Conservation (phyloP, 2,113 vertebrate species). For the Grantiella picta region DNA sequence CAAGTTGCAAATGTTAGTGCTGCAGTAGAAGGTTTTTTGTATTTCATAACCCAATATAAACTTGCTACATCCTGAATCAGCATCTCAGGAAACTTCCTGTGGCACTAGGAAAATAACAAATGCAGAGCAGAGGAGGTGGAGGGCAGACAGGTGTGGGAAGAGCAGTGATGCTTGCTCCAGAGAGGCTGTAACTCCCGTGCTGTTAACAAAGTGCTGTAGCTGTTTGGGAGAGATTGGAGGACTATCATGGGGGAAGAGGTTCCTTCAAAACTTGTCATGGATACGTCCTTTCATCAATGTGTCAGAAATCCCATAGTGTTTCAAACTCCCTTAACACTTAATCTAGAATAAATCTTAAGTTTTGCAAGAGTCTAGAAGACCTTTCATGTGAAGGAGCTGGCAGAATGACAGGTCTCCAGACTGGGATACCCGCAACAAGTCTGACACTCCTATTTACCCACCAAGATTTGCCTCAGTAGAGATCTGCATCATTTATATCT, state of each 20-base stretch:
- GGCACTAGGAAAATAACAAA: constrained; percentile 5
- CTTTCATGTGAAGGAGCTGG: neutral
- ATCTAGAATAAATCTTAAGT: neutral
- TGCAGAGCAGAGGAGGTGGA: neutral
- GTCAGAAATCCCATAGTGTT: neutral
- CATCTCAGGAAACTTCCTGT: neutral
- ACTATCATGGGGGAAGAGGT: neutral
- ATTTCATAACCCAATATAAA: neutral
- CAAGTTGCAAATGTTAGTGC: neutral
- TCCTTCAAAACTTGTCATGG: neutral
- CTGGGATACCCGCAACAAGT: neutral
- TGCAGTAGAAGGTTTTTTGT: neutral
- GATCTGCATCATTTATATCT: neutral
- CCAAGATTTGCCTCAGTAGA: neutral
- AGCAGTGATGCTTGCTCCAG: neutral
- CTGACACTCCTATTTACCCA: neutral
- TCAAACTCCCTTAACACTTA: neutral
- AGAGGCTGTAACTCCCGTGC: neutral
- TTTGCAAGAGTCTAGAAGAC: neutral
- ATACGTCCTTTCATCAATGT: neutral
- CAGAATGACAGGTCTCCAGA: neutral
- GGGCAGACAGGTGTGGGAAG: neutral
- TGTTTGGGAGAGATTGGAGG: neutral
- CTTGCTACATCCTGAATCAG: neutral
- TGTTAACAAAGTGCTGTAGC: neutral